Conservation (phyloP, 2,797 vertebrate species). For the Smutsia gigantea region DNA sequence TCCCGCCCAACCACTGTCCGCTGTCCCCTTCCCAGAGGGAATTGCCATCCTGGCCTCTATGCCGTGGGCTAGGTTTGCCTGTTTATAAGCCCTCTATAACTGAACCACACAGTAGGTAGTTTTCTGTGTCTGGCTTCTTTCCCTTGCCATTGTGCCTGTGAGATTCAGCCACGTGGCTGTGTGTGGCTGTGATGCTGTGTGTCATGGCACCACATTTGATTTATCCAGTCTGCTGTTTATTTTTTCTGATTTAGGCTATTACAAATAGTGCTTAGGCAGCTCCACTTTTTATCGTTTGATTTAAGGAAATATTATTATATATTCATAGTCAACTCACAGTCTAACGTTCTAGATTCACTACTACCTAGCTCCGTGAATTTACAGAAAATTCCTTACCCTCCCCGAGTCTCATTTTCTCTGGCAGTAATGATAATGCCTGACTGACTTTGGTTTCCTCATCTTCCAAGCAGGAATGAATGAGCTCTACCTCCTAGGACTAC, state of each 20-base stretch:
- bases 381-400: background rate
- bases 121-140: background rate
- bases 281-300: background rate
- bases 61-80: too few species aligned
- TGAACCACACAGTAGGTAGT: background rate
- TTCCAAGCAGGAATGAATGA: background rate
- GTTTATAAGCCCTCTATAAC: background rate
- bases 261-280: background rate
- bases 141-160: background rate
- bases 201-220: background rate
- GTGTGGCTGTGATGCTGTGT: rapidly evolving
- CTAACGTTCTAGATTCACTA: background rate
- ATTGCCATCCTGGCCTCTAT: background rate
- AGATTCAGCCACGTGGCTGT: background rate
- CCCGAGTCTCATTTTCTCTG: background rate
- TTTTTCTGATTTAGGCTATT: background rate
- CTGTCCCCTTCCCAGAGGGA: too few species aligned
- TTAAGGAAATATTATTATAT: background rate
- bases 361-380: background rate
- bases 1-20: background rate
- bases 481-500: background rate
- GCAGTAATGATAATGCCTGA: background rate
- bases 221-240: background rate
- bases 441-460: background rate
- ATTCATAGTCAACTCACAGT: background rate